Base-by-base conservation (phyloP, 2,797 vertebrate genomes). In the Huso huso region DNA sequence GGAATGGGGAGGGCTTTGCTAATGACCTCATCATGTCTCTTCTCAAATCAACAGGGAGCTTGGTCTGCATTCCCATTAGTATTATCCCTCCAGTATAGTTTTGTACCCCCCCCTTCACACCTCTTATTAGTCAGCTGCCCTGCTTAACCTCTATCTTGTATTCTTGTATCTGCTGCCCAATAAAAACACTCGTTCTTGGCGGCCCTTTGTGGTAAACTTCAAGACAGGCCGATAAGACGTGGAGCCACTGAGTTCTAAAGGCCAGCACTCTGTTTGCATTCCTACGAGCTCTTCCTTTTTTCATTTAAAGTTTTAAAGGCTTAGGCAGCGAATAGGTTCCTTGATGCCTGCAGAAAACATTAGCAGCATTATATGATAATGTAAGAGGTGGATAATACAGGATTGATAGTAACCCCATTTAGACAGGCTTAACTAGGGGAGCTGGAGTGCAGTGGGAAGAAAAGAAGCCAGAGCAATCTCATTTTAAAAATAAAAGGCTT, bases 181-280 rank as follows among this genome's bases (percentile, higher is more conserved):
- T 37, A 6, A 67, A 12, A 11, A 51, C 81, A 79, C 66, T 7
- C 0, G 57, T 63, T 69, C 68, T 82, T 66, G 53, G 75, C 69
- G 72, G 77, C 62, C 55, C 7, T 8, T 75, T 78, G 1, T 75
- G 71, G 76, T 79, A 75, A 78, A 73, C 68, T 69, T 83, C 71
- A 73, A 75, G 76, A 69, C 80, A 73, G 64, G 70, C 69, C 87
- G 92, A 92, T 93, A 92, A 91, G 78, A 80, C 77, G 66, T 73
- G 76, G 79, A 88, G 84, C 86, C 87, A 80, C 79, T 77, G 78
- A 68, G 86, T 86, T 84, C 80, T 63, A 81, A 82, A 49, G 74
- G 80, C 71, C 77, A 80, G 71, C 71, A 13, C 75, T 79, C 79
- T 77, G 73, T 86, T 86, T 82, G 81, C 79, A 82, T 88, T 86